Evolutionary conservation across 92 coral and sea anemone species (phyloP).

Genomic region (Paragorgia papillata): DNA sequence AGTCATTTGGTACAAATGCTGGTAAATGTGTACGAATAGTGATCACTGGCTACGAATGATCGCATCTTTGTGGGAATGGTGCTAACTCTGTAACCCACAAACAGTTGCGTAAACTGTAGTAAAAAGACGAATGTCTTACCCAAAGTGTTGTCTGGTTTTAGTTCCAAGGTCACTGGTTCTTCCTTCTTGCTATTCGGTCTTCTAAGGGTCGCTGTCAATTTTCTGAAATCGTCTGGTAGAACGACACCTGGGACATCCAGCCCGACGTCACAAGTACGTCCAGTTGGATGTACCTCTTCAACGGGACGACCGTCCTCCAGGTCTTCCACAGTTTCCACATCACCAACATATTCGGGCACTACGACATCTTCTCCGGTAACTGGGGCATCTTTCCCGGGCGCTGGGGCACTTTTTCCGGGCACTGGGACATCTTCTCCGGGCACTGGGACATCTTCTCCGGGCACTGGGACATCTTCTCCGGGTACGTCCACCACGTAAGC

Average conservation of each 20-base stretch:
- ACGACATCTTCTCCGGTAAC: too few species aligned
- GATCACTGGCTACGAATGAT: background rate
- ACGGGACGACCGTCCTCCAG: conserved; percentile 66
- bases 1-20: background rate
- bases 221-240: conserved; percentile 87
- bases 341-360: too few species aligned
- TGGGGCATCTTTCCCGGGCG: too few species aligned
- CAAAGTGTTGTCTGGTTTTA: conserved; percentile 84
- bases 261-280: conserved; percentile 90
- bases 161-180: conserved; percentile 78
- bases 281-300: conserved; percentile 87
- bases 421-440: too few species aligned
- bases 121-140: conserved; percentile 36
- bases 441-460: too few species aligned
- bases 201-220: conserved; percentile 77
- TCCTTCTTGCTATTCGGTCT: conserved; percentile 81
- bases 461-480: conserved; percentile 81
- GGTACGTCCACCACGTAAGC: conserved; percentile 89
- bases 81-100: conserved; percentile 7
- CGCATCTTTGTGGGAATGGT: background rate
- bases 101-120: background rate
- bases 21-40: background rate
- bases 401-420: too few species aligned
- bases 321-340: too few species aligned
- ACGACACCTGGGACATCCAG: conserved; percentile 85